These are phyloP conservation scores for Holothuria leucospilota DNA, from an alignment of 53 echinoderm and acorn worm genomes.

Conservation along the genomic window DNA sequence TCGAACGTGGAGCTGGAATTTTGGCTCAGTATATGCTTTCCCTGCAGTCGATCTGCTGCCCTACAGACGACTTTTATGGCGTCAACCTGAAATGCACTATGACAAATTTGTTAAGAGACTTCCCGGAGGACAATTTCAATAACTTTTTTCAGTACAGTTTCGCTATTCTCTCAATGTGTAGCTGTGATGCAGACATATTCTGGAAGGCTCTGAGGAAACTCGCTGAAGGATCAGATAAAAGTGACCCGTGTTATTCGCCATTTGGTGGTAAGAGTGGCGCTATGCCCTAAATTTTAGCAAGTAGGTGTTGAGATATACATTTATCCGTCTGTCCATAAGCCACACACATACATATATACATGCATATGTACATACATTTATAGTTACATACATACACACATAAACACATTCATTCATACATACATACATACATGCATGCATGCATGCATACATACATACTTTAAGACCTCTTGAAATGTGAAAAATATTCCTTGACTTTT, in stretches of 20 bases:
- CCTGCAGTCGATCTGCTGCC: slow-evolving; percentile 19
- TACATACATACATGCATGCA: too few relatives aligned
- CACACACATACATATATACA: too few relatives aligned
- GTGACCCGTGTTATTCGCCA: neutral
- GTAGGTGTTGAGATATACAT: too few relatives aligned
- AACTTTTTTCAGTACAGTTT: slow-evolving; percentile 37
- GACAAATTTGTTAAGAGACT: neutral
- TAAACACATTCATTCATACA: too few relatives aligned
- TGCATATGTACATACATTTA: too few relatives aligned
- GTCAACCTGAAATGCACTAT: slow-evolving; percentile 8
- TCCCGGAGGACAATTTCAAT: slow-evolving; percentile 38
- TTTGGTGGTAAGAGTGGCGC: neutral
- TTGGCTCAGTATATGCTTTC: slow-evolving; percentile 42
- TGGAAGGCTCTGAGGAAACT: neutral
- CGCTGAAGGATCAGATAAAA: neutral
- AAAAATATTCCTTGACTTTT: too few relatives aligned
- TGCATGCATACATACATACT: too few relatives aligned
- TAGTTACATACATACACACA: too few relatives aligned
- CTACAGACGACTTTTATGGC: slow-evolving; percentile 25
- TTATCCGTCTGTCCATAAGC: too few relatives aligned
- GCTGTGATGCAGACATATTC: neutral
- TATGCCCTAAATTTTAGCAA: too few relatives aligned
- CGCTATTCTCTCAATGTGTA: neutral
- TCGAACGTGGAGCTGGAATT: slow-evolving; percentile 16
- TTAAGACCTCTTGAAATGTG: too few relatives aligned